These are phyloP conservation scores for Spea multiplicata DNA, from an alignment of 2,113 vertebrate genomes.

Conservation along the genomic window DNA sequence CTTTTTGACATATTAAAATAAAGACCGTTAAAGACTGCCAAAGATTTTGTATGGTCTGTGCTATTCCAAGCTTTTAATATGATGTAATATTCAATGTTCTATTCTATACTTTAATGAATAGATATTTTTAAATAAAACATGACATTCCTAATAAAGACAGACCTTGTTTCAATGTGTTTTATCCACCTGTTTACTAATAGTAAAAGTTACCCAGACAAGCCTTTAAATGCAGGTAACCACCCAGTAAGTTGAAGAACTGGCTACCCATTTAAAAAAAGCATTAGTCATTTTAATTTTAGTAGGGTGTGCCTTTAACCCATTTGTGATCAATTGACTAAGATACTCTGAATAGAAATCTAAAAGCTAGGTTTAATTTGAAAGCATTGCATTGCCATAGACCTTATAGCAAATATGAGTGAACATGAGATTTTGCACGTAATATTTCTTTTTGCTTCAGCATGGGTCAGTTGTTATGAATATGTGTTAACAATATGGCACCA, in stretches of 20 bases:
- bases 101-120: no score
- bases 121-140: no score
- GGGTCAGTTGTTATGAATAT: conserved; percentile 16
- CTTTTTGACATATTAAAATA: no score
- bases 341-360: background rate
- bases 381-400: background rate
- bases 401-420: conserved; percentile 11
- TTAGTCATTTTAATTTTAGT: conserved; percentile 7
- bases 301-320: conserved; percentile 12
- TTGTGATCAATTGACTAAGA: background rate
- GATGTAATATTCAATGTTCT: no score
- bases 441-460: background rate
- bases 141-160: background rate
- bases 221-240: conserved; percentile 7
- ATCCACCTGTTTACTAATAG: background rate
- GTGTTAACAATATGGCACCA: background rate
- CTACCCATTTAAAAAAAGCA: background rate
- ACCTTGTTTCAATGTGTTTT: background rate
- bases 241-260: background rate
- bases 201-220: conserved; percentile 5
- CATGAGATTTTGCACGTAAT: conserved; percentile 11
- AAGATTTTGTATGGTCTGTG: no score
- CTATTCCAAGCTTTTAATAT: no score
- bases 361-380: background rate
- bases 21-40: no score